Evolutionary conservation across 2,797 vertebrate genomes (phyloP).

Genomic region (Lycodopsis pacificus): DNA sequence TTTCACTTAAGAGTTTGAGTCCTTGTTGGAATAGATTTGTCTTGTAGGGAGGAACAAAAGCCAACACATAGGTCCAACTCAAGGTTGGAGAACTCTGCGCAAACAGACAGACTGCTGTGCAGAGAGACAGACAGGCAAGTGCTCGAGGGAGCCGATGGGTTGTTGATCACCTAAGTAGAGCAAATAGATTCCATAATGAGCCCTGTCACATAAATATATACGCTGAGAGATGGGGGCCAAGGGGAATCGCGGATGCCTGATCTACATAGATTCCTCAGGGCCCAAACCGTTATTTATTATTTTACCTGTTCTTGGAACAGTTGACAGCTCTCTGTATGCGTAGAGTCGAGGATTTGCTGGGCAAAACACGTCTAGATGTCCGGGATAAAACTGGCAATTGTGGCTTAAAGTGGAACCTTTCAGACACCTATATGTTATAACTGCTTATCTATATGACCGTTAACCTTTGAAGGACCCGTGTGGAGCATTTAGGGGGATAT

Average conservation of each 20-base stretch:
- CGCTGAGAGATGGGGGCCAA: neutral
- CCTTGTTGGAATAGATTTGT: conserved; percentile 56
- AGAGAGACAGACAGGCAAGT: neutral
- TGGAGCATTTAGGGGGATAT: no score
- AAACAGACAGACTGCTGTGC: neutral
- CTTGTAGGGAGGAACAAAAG: conserved; percentile 46
- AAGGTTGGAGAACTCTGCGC: neutral
- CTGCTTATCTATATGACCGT: no score
- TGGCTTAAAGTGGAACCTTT: neutral
- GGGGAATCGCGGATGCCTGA: conserved; percentile 2
- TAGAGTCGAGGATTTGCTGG: neutral
- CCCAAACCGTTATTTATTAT: neutral
- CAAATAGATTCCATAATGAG: conserved; percentile 54
- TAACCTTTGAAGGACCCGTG: no score
- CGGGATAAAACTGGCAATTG: neutral
- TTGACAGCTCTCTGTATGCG: no score
- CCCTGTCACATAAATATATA: conserved; percentile 37
- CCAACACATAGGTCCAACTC: conserved; percentile 33
- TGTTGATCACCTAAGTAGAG: conserved; percentile 43
- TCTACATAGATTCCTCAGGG: neutral
- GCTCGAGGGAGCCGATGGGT: conserved; percentile 20
- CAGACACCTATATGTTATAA: neutral
- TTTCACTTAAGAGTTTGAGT: conserved; percentile 46
- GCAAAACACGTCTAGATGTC: neutral
- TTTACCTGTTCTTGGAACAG: neutral